Base-by-base conservation (phyloP, 2,113 vertebrate genomes). In the Panurus biarmicus region DNA sequence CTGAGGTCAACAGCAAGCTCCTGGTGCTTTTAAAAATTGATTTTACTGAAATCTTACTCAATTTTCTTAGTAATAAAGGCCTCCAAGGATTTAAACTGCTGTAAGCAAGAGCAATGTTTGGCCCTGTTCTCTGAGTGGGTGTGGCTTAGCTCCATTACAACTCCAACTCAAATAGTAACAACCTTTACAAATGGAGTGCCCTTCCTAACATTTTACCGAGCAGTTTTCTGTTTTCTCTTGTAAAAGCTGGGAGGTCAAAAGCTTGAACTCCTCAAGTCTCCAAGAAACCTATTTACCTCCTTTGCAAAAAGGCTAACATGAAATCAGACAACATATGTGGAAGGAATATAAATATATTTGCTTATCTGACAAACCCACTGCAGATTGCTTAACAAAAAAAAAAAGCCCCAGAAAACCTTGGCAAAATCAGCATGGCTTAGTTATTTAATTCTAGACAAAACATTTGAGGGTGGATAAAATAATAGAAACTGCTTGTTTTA, bases 11-110 rank as follows among this genome's bases (percentile, higher is more conserved):
- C 97, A 95, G 76, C 60, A 80, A 94, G 96, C 96, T 94, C 95
- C 89, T 96, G 89, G 94, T 97, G 97, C 92, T 96, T 97, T 97
- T 97, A 97, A 97, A 97, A 97, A 95, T 96, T 96, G 93, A 98
- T 97, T 97, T 97, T 96, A 96, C 96, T 96, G 96, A 97, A 97
- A 97, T 98, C 96, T 97, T 95, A 93, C 89, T 96, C 91, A 89
- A 96, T 97, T 97, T 94, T 87, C 94, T 89, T 89, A 96, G 93
- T 97, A 96, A 97, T 96, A 97, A 96, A 97, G 81, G 73, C 65
- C 91, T 93, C 91, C 16, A 58, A 93, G 94, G 95, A 93, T 87
- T 96, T 95, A 62, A 92, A 89, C 58, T 91, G 93, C 95, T 95
- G 93, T 95, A 96, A 96, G 81, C 76, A 89, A 96, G 82, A 93